A percentile compares a stretch with the other conserved stretches of the same genome.
These are phyloP conservation scores for Gobius niger DNA, from an alignment of 2,113 vertebrate species.

Conservation along the genomic window DNA sequence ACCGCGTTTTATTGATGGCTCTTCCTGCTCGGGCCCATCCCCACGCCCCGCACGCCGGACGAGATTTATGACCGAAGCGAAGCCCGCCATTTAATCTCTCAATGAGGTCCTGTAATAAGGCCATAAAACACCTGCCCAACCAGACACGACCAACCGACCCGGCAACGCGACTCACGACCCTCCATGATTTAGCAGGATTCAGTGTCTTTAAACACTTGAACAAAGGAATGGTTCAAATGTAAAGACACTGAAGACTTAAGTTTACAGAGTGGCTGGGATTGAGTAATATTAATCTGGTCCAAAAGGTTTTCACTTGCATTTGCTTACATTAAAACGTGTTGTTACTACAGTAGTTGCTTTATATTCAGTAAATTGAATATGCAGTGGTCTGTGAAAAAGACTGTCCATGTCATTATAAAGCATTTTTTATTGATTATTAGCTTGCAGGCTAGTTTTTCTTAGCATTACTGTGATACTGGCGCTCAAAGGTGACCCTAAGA, in stretches of 20 bases:
- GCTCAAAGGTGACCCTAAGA: too few species aligned
- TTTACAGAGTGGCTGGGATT: too few species aligned
- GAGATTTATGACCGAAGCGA: slow-evolving; percentile 62
- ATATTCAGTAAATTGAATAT: too few species aligned
- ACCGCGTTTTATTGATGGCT: slow-evolving; percentile 63
- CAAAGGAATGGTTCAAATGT: slow-evolving; percentile 24
- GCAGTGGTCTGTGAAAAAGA: too few species aligned
- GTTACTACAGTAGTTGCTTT: too few species aligned
- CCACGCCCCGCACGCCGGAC: slow-evolving; percentile 33
- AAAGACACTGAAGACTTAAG: slow-evolving; percentile 26
- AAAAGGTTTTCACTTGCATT: too few species aligned
- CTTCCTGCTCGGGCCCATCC: slow-evolving; percentile 38
- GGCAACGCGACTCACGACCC: slow-evolving; percentile 41
- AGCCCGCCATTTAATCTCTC: slow-evolving; percentile 64
- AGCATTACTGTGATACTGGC: too few species aligned
- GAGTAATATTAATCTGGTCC: too few species aligned
- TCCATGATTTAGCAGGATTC: slow-evolving; percentile 43
- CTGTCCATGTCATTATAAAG: too few species aligned
- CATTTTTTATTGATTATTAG: too few species aligned
- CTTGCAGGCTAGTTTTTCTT: too few species aligned
- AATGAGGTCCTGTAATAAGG: slow-evolving; percentile 60
- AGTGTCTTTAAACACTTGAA: slow-evolving; percentile 45
- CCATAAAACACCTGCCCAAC: slow-evolving; percentile 59
- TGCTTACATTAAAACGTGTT: too few species aligned
- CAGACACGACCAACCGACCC: slow-evolving; percentile 39